These are phyloP conservation scores for Sarcoramphus papa DNA, from an alignment of 2,797 vertebrate genomes.

Conservation along the genomic window DNA sequence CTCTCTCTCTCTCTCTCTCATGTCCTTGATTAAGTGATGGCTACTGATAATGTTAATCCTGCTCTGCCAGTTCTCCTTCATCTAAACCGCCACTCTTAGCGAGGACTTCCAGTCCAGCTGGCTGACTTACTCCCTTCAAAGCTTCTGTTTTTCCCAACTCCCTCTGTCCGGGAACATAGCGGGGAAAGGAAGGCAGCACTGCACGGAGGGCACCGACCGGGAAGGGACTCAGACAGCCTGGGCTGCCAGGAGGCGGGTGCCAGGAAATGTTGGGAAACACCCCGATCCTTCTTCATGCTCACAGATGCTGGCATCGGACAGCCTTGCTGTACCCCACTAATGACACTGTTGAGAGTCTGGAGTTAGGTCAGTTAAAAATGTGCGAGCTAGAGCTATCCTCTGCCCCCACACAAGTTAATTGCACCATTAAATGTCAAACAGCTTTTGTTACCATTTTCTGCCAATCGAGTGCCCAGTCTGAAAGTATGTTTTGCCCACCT, in stretches of 20 bases:
- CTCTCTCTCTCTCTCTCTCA: not conserved
- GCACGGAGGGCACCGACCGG: not conserved
- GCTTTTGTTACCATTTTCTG: not conserved
- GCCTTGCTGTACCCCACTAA: not conserved
- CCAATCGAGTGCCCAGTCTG: not conserved
- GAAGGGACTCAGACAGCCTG: not conserved
- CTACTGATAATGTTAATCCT: not conserved
- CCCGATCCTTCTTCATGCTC: not conserved
- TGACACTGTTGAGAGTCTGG: not conserved
- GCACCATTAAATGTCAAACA: not conserved
- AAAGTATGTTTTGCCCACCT: not conserved
- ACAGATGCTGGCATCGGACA: not conserved
- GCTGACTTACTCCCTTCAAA: not conserved
- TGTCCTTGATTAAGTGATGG: not conserved
- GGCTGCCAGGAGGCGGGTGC: slow-evolving; percentile 3
- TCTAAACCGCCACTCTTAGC: not conserved
- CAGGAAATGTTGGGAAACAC: slow-evolving; percentile 9
- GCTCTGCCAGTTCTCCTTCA: not conserved
- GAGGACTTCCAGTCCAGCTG: not conserved
- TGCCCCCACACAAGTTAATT: not conserved
- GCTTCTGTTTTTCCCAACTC: not conserved
- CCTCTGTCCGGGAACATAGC: not conserved
- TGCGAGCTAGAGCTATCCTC: not conserved
- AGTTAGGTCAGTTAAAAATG: not conserved
- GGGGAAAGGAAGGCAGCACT: not conserved